Evolutionary conservation across 2,888 invertebrate genomes (phyloP).

Genomic region (Bhutanitis thaidina): DNA sequence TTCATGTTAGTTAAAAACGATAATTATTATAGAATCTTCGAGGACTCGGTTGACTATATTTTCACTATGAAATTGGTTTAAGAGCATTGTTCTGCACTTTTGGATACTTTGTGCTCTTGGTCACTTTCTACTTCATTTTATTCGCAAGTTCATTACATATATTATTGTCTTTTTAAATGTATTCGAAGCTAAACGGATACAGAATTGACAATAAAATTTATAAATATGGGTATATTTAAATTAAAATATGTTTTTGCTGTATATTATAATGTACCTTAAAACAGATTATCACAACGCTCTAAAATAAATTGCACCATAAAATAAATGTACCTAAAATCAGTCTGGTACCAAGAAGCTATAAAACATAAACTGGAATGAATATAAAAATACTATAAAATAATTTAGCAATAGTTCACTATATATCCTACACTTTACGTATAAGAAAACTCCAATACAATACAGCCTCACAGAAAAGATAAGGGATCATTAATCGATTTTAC

Average conservation of each 20-base stretch:
- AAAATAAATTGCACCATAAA: conserved; percentile 80
- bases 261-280: conserved; percentile 76
- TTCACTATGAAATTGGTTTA: too few species aligned
- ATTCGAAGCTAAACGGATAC: too few species aligned
- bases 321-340: conserved; percentile 79
- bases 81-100: too few species aligned
- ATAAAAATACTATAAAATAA: conserved; percentile 79
- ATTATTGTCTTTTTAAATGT: too few species aligned
- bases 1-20: too few species aligned
- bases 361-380: conserved; percentile 75
- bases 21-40: too few species aligned
- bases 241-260: conserved; percentile 37
- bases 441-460: conserved; percentile 64
- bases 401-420: conserved; percentile 66
- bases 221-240: conserved; percentile 30
- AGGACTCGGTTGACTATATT: too few species aligned
- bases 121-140: too few species aligned
- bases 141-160: too few species aligned
- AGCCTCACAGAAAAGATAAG: conserved; percentile 66
- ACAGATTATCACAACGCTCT: conserved; percentile 80
- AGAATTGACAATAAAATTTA: too few species aligned
- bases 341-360: conserved; percentile 77
- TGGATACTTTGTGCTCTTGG: too few species aligned
- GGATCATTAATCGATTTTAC: conserved; percentile 59
- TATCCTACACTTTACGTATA: conserved; percentile 58